Evolutionary conservation across 2,888 invertebrate species (phyloP).

Genomic region (Drosophila nr. perissopoda): DNA sequence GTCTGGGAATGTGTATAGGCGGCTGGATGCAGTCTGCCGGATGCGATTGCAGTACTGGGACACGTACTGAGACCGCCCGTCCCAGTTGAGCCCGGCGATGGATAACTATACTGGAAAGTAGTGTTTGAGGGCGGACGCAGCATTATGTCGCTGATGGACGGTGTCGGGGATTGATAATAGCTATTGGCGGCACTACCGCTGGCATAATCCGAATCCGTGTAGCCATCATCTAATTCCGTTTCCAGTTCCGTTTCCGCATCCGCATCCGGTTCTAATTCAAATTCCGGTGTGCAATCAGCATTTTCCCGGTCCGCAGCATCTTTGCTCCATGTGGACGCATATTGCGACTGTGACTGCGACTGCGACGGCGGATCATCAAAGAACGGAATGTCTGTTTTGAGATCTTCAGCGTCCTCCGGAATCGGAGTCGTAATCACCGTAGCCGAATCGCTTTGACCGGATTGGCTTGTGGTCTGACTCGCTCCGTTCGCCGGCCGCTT

Average conservation of each 20-base stretch:
- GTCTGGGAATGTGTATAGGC: conserved; percentile 66
- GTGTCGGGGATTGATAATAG: conserved; percentile 58
- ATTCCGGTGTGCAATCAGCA: conserved; percentile 14
- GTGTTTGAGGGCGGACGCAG: conserved; percentile 74
- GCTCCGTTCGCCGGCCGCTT: conserved; percentile 46
- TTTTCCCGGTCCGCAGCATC: conserved; percentile 27
- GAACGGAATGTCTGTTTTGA: conserved; percentile 78
- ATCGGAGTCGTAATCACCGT: background rate
- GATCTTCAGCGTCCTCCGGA: conserved; percentile 63
- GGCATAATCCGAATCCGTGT: conserved; percentile 70
- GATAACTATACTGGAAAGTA: conserved; percentile 77
- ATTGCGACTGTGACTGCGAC: conserved; percentile 19
- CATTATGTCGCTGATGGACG: conserved; percentile 69
- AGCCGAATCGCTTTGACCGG: background rate
- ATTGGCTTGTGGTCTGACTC: conserved; percentile 9
- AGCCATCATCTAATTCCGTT: conserved; percentile 58
- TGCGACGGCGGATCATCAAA: conserved; percentile 54
- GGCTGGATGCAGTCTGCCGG: conserved; percentile 29
- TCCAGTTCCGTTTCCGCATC: conserved; percentile 19
- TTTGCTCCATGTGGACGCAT: conserved; percentile 34
- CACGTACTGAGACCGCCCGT: conserved; percentile 6
- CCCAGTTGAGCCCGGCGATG: conserved; percentile 40
- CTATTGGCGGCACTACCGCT: conserved; percentile 51
- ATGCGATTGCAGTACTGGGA: conserved; percentile 6
- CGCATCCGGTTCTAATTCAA: background rate